Base-by-base conservation (phyloP, 2,888 invertebrate species). In the Griposia aprilina region DNA sequence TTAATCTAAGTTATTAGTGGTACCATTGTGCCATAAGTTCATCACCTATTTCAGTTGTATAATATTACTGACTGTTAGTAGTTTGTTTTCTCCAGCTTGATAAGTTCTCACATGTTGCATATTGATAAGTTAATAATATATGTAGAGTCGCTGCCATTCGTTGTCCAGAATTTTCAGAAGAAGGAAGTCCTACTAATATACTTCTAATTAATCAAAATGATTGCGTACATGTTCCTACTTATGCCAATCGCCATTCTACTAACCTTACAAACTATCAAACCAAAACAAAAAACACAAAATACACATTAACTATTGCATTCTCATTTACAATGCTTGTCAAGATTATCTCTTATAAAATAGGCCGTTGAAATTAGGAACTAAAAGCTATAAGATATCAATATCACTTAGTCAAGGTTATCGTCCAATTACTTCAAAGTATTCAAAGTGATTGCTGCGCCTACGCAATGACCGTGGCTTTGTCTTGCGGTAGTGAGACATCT, bases 401-500 rank as follows among this genome's bases (percentile, higher is more conserved):
- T 73, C 78, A 76, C 76, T 74, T 74, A 82, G 55, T 55, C 91
- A 93, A 92, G 93, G 91, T 90, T 88, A 85, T 75, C 72, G 63
- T 80, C 55, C 69, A 78, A 84, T 75, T 86, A 75, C 83, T 84
- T 82, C 73, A 66, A 41, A 55, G 48, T 76, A 63, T 81, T 82
- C 84, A 78, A 89, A 89, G 80, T 83, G 86, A 90, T 89, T 90
- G 85, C 84, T 50, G 80, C 93, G 91, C 85, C 87, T 79, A 74
- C 76, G 90, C 89, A 91, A 91, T 78, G 83, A 76, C 79, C 84
- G 76, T 82, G 84, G 86, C 82, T 90, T 92, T 91, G 91, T 92
- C 90, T 92, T 87, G 83, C 74, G 78, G 85, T 81, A 89, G 87
- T 87, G 90, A 91, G 91, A 92, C 93, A 92, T 92, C 85, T 84